Evolutionary conservation across 1,140 invertebrate genomes (phyloP), one percentile per base, ranked within the genome.

Genomic region (Microplitis demolitor): DNA sequence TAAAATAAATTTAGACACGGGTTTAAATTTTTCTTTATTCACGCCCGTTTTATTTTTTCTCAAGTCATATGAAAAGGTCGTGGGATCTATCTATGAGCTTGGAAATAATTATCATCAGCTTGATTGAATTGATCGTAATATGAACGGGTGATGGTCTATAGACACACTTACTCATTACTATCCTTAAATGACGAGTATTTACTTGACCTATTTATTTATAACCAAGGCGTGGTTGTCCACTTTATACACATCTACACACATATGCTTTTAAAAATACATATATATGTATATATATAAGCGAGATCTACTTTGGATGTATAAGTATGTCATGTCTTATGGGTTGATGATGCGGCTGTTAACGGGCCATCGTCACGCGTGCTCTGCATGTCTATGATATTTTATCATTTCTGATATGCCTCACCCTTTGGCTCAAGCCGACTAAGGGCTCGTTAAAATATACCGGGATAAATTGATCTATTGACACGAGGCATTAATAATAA

Each of bases 131-230:
- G 50, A 64, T 71, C 31, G 39, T 34, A 45, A 33, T 56, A n/a
- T 33, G 61, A 62, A 6, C 62, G 14, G 60, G 37, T 35, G n/a
- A 13, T 33, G 35, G 8, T 9, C 39, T 45, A 45, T 24, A 45
- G 39, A 45, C 39, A 45, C 8, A 45, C 39, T 45, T 45, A 45
- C 11, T 45, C 39, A 45, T 45, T 45, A 45, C 39, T 45, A 45
- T 45, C 39, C 31, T 14, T 24, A 75, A 72, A 69, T 64, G 70
- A 64, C 62, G 69, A 69, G 71, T 72, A 70, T 72, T 75, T 69
- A 61, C 54, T 24, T 69, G 74, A 75, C 74, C 74, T 60, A 75
- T 69, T 72, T 75, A 66, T 60, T 56, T 50, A 13, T 62, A 69
- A 72, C 70, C 51, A 75, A 58, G 74, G 74, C 62, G 74, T 69